Evolutionary conservation across 2,113 vertebrate genomes (phyloP), one percentile per base, ranked within the genome.

Genomic region (Phrynosoma platyrhinos): DNA sequence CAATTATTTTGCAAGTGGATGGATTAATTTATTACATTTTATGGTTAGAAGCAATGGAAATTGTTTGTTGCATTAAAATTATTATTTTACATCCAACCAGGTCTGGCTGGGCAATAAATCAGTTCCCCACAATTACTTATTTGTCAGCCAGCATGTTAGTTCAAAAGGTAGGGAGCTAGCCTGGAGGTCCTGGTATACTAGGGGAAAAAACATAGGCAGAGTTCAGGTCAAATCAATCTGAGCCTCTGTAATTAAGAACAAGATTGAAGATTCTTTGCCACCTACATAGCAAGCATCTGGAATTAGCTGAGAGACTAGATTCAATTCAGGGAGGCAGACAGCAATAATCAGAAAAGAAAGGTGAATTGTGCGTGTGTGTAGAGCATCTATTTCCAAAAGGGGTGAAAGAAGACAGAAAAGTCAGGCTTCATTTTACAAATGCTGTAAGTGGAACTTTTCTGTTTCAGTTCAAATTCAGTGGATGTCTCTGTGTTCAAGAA

Each of bases 211-310:
- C 83, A 83, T 91, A 93, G 89, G 55, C 72, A 93, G 87, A 91
- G 91, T 94, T 94, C 93, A 95, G 92, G 95, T 95, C 94, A 96
- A 95, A 95, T 95, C 95, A 94, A 95, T 95, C 91, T 94, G 86
- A 95, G 88, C 91, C 89, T 89, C 88, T 90, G 92, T 95, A 95
- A 96, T 94, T 96, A 96, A 94, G 90, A 93, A 88, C 32, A 95
- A 95, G 95, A 94, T 87, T 94, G 94, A 95, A 95, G 94, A 95
- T 93, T 89, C 87, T 93, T 94, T 80, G 58, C 81, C 89, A 90
- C 90, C 87, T 94, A 89, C 1, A 0, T 80, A 90, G 81, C 58
- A 84, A 92, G 84, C 88, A 92, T 89, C 86, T 95, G 90, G 78
- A 95, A 91, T 78, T 86, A n/a, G n/a, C 68, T 82, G 92, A 87